Evolutionary conservation across 1,140 invertebrate species (phyloP).

Genomic region (Cephus cinctus): DNA sequence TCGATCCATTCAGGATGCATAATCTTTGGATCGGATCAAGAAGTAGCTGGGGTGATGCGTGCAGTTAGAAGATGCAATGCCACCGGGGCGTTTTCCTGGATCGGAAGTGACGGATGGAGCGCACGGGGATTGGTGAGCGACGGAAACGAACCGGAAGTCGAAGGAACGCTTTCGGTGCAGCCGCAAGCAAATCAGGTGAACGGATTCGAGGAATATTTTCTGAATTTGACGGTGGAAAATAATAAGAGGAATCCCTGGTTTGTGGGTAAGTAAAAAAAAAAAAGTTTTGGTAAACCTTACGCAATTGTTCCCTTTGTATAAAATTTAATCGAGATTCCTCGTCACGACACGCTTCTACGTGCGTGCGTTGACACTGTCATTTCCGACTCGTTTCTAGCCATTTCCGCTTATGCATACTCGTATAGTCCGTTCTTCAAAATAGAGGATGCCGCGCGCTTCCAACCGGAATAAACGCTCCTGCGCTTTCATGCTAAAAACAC

Average conservation of each 20-base stretch:
- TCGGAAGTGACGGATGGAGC: conserved; percentile 92
- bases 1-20: conserved; percentile 76
- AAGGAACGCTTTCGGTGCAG: conserved; percentile 89
- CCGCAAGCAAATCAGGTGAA: conserved; percentile 83
- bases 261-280: conserved; percentile 75
- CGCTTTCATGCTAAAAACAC: no score
- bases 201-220: conserved; percentile 88
- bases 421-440: no score
- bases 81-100: conserved; percentile 92
- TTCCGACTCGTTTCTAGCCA: no score
- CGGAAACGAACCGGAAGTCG: conserved; percentile 85
- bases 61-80: conserved; percentile 83
- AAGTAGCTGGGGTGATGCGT: conserved; percentile 91
- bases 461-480: no score
- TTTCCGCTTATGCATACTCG: no score
- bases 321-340: no score
- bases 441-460: no score
- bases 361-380: no score
- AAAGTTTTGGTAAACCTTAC: no score
- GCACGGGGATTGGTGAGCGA: conserved; percentile 79
- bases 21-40: conserved; percentile 94
- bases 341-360: no score
- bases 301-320: no score
- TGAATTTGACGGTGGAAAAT: conserved; percentile 79
- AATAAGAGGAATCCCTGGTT: conserved; percentile 93